Conservation (phyloP, 2,888 invertebrate genomes). For the Acanthoscelides obtectus region DNA sequence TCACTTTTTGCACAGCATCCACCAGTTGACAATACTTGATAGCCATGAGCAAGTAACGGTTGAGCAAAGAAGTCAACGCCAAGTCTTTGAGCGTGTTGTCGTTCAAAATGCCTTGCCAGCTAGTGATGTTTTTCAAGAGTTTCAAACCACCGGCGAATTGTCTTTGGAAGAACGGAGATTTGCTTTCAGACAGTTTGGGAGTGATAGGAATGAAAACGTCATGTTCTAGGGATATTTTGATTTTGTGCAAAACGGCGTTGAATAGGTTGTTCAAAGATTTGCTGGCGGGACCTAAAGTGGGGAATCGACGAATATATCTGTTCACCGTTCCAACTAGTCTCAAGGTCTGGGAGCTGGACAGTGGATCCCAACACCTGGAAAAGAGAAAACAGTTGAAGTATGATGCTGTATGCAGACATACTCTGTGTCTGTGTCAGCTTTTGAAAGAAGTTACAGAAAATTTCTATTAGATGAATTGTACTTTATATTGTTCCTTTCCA, state of each 20-base stretch:
- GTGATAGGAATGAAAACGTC: slow-evolving; percentile 93
- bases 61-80: slow-evolving; percentile 71
- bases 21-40: slow-evolving; percentile 44
- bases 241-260: slow-evolving; percentile 65
- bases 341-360: slow-evolving; percentile 83
- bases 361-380: slow-evolving; percentile 80
- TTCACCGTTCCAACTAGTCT: slow-evolving; percentile 70
- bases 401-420: too few species aligned
- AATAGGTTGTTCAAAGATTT: slow-evolving; percentile 63
- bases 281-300: slow-evolving; percentile 59
- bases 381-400: too few species aligned
- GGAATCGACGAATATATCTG: slow-evolving; percentile 65
- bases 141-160: slow-evolving; percentile 81
- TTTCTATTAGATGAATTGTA: too few species aligned
- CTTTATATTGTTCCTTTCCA: too few species aligned
- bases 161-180: slow-evolving; percentile 71
- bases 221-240: slow-evolving; percentile 73
- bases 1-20: slow-evolving; percentile 53
- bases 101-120: slow-evolving; percentile 75
- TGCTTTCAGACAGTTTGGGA: slow-evolving; percentile 65
- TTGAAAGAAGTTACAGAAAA: too few species aligned
- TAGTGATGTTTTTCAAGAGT: slow-evolving; percentile 70
- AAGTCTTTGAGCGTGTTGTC: slow-evolving; percentile 68
- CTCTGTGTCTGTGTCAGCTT: too few species aligned
- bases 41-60: slow-evolving; percentile 54